Conservation (phyloP, 2,888 invertebrate species). For the Danaus chrysippus region DNA sequence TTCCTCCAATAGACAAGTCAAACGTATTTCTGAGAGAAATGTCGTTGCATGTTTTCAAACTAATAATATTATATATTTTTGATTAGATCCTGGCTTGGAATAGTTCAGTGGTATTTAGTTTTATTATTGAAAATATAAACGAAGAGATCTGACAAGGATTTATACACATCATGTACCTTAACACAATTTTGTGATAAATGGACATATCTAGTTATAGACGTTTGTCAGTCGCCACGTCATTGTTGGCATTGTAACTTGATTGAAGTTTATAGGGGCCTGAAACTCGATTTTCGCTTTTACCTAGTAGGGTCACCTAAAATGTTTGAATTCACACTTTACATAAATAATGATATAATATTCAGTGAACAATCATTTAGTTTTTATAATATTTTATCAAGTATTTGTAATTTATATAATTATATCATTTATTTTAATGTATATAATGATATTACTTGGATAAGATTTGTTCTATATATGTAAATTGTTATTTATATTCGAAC, state of each 20-base stretch:
- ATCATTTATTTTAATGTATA: too few species aligned
- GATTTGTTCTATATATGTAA: too few species aligned
- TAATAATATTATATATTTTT: too few species aligned
- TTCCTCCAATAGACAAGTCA: neutral
- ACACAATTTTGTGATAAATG: constrained; percentile 27
- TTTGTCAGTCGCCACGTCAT: constrained; percentile 19
- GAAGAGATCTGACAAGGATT: neutral
- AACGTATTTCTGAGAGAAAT: neutral
- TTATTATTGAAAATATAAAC: neutral
- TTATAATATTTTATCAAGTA: too few species aligned
- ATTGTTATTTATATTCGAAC: too few species aligned
- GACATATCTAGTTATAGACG: constrained; percentile 17
- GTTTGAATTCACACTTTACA: constrained; percentile 10
- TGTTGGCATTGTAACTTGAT: constrained; percentile 27
- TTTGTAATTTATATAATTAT: too few species aligned
- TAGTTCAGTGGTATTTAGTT: too few species aligned
- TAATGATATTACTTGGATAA: too few species aligned
- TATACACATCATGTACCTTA: constrained; percentile 9
- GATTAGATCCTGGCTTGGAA: too few species aligned
- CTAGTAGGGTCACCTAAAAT: constrained; percentile 22
- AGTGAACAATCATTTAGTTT: neutral
- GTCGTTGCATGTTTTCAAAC: neutral
- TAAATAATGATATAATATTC: constrained; percentile 13
- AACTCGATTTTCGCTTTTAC: constrained; percentile 31
- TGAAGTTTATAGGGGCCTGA: constrained; percentile 26